A percentile compares a stretch with the other conserved stretches of the same genome.
These are phyloP conservation scores for Sebastes hopkinsi DNA, from an alignment of 2,797 vertebrate species.

Conservation along the genomic window DNA sequence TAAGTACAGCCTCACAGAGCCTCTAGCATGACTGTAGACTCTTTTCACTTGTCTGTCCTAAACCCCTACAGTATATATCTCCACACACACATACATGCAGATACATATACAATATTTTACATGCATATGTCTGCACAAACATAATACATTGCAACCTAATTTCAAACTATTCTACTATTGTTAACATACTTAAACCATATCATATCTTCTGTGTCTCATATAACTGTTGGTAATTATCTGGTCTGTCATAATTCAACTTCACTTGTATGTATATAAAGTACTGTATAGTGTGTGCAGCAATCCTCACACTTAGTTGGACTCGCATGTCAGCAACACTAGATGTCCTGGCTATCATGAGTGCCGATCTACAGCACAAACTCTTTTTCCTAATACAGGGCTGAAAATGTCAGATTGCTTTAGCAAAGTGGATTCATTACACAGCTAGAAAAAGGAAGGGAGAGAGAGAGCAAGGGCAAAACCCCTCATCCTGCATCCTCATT, in stretches of 20 bases:
- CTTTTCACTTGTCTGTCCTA: not conserved
- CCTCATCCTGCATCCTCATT: constrained; percentile 25
- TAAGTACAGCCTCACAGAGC: too few relatives aligned
- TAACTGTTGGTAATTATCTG: not conserved
- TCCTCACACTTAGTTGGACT: not conserved
- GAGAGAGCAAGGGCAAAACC: constrained; percentile 10
- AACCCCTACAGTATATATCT: not conserved
- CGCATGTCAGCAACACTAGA: not conserved
- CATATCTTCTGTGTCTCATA: not conserved
- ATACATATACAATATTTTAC: not conserved
- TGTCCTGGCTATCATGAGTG: not conserved
- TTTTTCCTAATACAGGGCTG: not conserved
- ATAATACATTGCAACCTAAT: not conserved
- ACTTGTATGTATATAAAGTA: not conserved
- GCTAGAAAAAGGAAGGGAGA: not conserved
- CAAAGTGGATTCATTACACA: constrained; percentile 28
- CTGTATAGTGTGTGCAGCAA: not conserved
- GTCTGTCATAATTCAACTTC: not conserved
- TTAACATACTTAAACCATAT: not conserved
- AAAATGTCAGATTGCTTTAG: constrained; percentile 31
- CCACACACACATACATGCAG: not conserved
- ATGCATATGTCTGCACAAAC: not conserved
- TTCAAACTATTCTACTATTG: not conserved
- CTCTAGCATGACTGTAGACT: too few relatives aligned
- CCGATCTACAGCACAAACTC: constrained; percentile 13